These are phyloP conservation scores for Protobothrops flavoviridis DNA, from an alignment of 2,113 vertebrate species.

Conservation along the genomic window DNA sequence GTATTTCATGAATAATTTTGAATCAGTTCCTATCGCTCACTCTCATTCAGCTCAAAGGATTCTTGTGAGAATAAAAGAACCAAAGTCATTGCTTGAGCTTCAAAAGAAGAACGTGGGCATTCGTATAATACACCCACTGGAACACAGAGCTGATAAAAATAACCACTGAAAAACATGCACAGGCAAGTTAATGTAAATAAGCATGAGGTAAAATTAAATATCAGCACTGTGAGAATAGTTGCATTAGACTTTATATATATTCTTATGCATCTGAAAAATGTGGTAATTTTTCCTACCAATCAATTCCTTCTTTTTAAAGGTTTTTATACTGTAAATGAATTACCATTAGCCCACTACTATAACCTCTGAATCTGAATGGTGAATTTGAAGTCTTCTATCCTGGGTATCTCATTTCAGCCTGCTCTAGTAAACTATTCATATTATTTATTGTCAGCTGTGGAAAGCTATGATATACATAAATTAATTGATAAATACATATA, in stretches of 20 bases:
- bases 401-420: background rate
- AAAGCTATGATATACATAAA: background rate
- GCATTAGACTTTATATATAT: background rate
- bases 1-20: background rate
- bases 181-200: background rate
- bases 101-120: background rate
- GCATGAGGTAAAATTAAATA: background rate
- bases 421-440: background rate
- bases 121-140: background rate
- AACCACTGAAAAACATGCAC: background rate
- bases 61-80: background rate
- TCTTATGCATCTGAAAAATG: background rate
- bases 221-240: background rate
- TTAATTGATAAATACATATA: background rate
- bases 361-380: background rate
- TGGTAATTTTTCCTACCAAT: background rate
- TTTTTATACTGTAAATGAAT: background rate
- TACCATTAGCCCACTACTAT: background rate
- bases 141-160: background rate
- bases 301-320: background rate
- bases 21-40: background rate
- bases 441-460: background rate
- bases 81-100: background rate
- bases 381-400: background rate
- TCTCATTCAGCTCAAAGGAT: background rate